Base-by-base conservation (phyloP, 2,113 vertebrate genomes). In the Falco punctatus region DNA sequence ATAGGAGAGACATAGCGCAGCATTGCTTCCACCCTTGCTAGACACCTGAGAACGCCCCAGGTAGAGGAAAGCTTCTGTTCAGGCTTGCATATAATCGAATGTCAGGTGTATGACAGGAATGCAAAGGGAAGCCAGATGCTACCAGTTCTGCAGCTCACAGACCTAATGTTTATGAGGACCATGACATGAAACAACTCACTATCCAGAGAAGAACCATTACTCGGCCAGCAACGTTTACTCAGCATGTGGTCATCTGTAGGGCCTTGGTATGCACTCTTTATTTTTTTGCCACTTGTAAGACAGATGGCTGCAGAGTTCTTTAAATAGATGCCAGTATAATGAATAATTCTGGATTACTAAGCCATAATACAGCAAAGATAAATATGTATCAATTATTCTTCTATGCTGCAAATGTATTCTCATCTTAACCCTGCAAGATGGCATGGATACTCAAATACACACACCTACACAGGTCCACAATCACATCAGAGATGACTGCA, bases 121-220 rank as follows among this genome's bases (percentile, higher is more conserved):
- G 11, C 67, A 74, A 87, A 62, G 65, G 33, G 73, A 94, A 92
- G 81, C 58, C 90, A 65, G 81, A 73, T 92, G 70, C 64, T 93
- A 93, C 90, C 78, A 88, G 93, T 90, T 95, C 92, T 90, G 72
- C 94, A 88, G 87, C 93, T 95, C 87, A 54, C 62, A 62, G 70
- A 85, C 42, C n/a, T 32, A 15, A 20, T 19, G 54, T 72, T 91
- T 88, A 80, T 10, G 5, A 88, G 81, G 42, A 75, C 30, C 0
- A 7, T 27, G 81, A 54, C 3, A 0, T 82, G 78, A 93, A 90
- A 93, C 74, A 96, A 94, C 58, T 65, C 30, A 7, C 30, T 54
- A 15, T 21, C 69, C 73, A 69, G 84, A 69, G 52, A 91, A 40
- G 67, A 92, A 42, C 54, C 72, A 77, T 58, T 40, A 66, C 40